A percentile compares a stretch with the other conserved stretches of the same genome.
These are phyloP conservation scores for Myzus persicae DNA, from an alignment of 1,140 invertebrate species.

Conservation along the genomic window DNA sequence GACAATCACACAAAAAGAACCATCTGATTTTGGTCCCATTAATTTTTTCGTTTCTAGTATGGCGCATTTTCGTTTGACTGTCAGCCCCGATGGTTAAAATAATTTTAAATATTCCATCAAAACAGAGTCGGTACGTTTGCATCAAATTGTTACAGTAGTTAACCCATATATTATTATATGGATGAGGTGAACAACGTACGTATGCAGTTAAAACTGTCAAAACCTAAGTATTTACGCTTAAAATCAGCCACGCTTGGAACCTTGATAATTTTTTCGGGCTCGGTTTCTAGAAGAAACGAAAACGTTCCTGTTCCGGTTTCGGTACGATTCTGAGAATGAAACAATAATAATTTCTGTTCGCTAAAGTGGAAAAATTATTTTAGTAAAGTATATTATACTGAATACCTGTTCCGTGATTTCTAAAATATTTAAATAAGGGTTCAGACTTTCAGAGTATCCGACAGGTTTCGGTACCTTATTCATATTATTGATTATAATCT, in stretches of 20 bases:
- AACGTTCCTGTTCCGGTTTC: not conserved
- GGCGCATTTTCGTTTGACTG: too few relatives aligned
- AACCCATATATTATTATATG: too few relatives aligned
- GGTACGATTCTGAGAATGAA: not conserved
- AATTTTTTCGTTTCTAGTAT: too few relatives aligned
- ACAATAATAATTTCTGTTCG: not conserved
- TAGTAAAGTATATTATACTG: too few relatives aligned
- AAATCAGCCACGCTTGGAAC: not conserved
- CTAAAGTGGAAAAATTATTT: not conserved
- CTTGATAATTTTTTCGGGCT: not conserved
- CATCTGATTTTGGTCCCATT: too few relatives aligned
- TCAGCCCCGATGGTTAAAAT: too few relatives aligned
- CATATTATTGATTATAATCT: not conserved
- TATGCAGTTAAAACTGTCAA: not conserved
- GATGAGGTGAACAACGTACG: too few relatives aligned
- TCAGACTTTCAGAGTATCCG: not conserved
- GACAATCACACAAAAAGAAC: too few relatives aligned
- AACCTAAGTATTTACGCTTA: not conserved
- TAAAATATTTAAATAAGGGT: not conserved
- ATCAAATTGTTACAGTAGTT: too few relatives aligned
- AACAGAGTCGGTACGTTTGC: too few relatives aligned
- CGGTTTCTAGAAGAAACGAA: not conserved
- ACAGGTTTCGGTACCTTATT: not conserved
- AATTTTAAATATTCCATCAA: too few relatives aligned
- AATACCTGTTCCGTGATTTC: not conserved